Evolutionary conservation across 2,113 vertebrate species (phyloP).

Genomic region (Paralichthys olivaceus): DNA sequence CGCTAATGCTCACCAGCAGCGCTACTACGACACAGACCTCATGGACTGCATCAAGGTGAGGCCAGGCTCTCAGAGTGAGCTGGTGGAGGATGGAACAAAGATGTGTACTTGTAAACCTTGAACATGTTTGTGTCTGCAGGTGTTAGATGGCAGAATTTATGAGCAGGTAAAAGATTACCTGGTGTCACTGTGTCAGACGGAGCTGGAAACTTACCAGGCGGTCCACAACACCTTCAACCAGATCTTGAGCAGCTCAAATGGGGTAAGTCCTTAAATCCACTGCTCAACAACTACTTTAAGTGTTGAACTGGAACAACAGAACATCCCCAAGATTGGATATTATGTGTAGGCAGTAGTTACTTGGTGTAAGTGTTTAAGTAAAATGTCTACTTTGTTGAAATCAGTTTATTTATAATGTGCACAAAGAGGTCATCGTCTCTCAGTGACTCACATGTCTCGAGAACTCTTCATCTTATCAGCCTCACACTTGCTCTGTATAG

Average conservation of each 20-base stretch:
- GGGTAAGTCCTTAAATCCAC: conserved; percentile 80
- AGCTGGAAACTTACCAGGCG: conserved; percentile 89
- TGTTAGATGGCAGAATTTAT: conserved; percentile 91
- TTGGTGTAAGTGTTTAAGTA: too few relatives aligned
- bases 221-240: conserved; percentile 92
- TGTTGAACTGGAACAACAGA: not conserved
- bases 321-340: too few relatives aligned
- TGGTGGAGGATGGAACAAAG: too few relatives aligned
- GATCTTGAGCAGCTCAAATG: conserved; percentile 89
- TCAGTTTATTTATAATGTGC: too few relatives aligned
- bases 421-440: too few relatives aligned
- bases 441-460: too few relatives aligned
- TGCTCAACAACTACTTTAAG: not conserved
- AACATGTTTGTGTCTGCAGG: conserved; percentile 71
- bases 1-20: conserved; percentile 95
- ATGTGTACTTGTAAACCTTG: too few relatives aligned
- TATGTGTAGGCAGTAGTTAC: too few relatives aligned
- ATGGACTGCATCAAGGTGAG: conserved; percentile 87
- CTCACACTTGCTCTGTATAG: too few relatives aligned
- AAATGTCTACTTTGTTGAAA: too few relatives aligned
- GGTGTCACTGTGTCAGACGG: conserved; percentile 92
- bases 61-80: not conserved
- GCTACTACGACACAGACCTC: conserved; percentile 94
- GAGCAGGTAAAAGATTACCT: conserved; percentile 95
- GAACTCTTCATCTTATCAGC: too few relatives aligned